phyloP scores from a whole-genome alignment of 2,797 vertebrate species.

The Peromyscus melanophrys region DNA sequence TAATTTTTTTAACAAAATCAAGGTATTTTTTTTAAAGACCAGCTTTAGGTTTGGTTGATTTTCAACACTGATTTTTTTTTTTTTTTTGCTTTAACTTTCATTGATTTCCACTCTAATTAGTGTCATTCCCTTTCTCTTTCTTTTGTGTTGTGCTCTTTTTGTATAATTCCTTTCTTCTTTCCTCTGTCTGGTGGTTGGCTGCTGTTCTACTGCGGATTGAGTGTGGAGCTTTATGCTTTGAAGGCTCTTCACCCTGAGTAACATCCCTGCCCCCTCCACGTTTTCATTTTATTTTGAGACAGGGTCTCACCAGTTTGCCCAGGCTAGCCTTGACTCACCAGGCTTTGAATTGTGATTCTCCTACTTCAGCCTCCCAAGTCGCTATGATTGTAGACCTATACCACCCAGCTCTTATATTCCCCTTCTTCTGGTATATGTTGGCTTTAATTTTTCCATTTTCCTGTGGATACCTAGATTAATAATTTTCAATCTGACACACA shows the following conservation, averaged over 20 bases:
- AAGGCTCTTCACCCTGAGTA: neutral
- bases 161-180: neutral
- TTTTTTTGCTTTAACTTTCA: neutral
- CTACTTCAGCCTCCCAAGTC: neutral
- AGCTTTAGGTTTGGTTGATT: neutral
- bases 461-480: neutral
- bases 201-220: no score
- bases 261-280: neutral
- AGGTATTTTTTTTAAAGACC: neutral
- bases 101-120: neutral
- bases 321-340: neutral
- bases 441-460: conserved; percentile 1
- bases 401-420: neutral
- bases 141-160: neutral
- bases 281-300: neutral
- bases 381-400: neutral
- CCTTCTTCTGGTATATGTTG: neutral
- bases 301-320: neutral
- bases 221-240: neutral
- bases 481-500: neutral
- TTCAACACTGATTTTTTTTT: neutral
- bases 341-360: neutral
- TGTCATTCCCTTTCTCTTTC: neutral
- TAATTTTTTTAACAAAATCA: conserved; percentile 49
- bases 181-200: neutral